Conservation (phyloP, 1,140 invertebrate genomes). For the honey bee (Apis mellifera) region DNA sequence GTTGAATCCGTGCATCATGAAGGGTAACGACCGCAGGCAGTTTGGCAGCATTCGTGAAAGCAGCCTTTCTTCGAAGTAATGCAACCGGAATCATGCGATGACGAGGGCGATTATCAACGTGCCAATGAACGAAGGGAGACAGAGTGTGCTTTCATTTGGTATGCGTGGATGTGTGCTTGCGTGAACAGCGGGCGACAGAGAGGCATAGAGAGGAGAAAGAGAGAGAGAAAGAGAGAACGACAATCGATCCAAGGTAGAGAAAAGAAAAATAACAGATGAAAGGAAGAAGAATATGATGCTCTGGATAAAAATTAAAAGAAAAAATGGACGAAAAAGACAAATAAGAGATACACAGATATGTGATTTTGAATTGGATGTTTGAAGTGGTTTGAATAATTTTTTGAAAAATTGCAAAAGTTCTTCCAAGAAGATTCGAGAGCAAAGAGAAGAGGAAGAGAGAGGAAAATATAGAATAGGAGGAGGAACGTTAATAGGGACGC, state of each 20-base stretch:
- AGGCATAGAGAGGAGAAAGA: too few relatives aligned
- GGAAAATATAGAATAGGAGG: not conserved
- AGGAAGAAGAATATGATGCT: conserved; percentile 16
- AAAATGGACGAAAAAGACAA: not conserved
- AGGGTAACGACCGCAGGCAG: conserved; percentile 43
- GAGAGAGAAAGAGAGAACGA: not conserved
- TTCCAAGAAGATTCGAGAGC: too few relatives aligned
- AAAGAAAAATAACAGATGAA: conserved; percentile 8
- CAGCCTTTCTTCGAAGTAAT: conserved; percentile 58
- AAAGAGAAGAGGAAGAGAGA: too few relatives aligned
- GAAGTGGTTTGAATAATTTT: too few relatives aligned
- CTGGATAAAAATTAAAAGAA: not conserved
- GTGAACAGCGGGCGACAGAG: conserved; percentile 28
- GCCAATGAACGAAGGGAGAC: conserved; percentile 45
- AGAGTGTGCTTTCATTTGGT: conserved; percentile 61
- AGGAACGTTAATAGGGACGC: not conserved
- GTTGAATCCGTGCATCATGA: conserved; percentile 26
- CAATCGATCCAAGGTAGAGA: not conserved
- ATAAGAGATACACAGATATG: too few relatives aligned
- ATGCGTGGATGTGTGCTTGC: conserved; percentile 56
- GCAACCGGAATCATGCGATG: conserved; percentile 58
- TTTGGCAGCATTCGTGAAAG: conserved; percentile 60
- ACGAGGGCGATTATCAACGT: conserved; percentile 57
- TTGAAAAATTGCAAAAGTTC: too few relatives aligned
- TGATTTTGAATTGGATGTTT: too few relatives aligned